Evolutionary conservation across 2,888 invertebrate genomes (phyloP), one percentile per base, ranked within the genome.

Genomic region (Macrophya alboannulata): DNA sequence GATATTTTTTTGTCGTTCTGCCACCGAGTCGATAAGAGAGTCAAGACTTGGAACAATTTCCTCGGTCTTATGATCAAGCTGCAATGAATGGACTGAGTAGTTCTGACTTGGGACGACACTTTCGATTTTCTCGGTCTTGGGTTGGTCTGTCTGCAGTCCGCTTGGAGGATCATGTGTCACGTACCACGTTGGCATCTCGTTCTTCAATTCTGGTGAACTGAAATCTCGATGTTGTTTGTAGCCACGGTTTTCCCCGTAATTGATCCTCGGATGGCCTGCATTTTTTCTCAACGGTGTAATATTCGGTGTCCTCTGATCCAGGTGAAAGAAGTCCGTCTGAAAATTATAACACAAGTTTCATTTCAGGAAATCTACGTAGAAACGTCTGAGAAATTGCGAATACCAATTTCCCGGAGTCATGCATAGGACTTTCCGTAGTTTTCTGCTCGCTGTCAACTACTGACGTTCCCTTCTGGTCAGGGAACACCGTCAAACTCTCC

Each of bases 231-330:
- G 48, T 51, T 43, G 31, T n/a, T 51, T 37, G 9, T 51, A 17
- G 31, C 8, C n/a, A 62, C 40, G 59, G 25, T 25, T 37, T 62
- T 21, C 21, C 25, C 62, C 43, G 15, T 81, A 81, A 59, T 81
- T 81, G 62, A 81, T 81, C 62, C 43, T 62, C 1, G 81, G 81
- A 17, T 62, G 59, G 15, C 43, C 62, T 10, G 62, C 62, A 43
- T 62, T 81, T 45, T 62, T 81, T 25, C 51, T 43, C 43, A 15
- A 1, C 31, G 31, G 55, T 51, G 4, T n/a, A 31, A 31, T 31
- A 37, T 55, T n/a, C 4, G 55, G 55, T 15, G 10, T 37, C n/a
- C 17, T 9, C 17, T 17, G 51, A 55, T 77, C 9, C 31, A 77
- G 55, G 48, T 31, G 51, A 55, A 37, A 1, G 40, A 62, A 62